phyloP scores from a whole-genome alignment of 2,888 invertebrate species.

The Entomobrya multifasciata region DNA sequence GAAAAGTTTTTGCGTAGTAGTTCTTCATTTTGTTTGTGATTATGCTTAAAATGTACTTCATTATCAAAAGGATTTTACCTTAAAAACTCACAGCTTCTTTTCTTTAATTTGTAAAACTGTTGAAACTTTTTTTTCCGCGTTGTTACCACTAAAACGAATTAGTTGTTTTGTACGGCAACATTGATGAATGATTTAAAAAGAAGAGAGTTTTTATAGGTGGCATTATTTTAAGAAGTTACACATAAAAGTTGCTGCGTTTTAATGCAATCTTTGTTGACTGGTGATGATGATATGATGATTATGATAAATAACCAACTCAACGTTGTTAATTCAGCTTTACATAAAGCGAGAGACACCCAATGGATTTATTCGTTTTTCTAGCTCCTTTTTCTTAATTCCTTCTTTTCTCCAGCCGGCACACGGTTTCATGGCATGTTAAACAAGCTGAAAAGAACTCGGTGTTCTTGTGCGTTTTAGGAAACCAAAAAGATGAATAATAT shows the following conservation, averaged over 20 bases:
- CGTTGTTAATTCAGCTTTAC: not conserved
- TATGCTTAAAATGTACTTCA: slow-evolving; percentile 35
- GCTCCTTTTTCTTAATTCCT: slow-evolving; percentile 54
- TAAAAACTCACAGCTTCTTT: slow-evolving; percentile 44
- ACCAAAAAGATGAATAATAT: slow-evolving; percentile 48
- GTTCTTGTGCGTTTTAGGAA: slow-evolving; percentile 37
- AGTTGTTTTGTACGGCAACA: not conserved
- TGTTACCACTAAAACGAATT: slow-evolving; percentile 21
- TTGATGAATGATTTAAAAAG: slow-evolving; percentile 5
- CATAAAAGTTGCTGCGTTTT: slow-evolving; percentile 8
- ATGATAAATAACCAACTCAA: slow-evolving; percentile 50
- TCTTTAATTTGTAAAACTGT: slow-evolving; percentile 24
- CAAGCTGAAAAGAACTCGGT: slow-evolving; percentile 60
- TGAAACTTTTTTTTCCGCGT: slow-evolving; percentile 13
- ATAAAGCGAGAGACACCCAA: not conserved
- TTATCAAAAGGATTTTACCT: slow-evolving; percentile 46
- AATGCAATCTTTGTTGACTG: slow-evolving; percentile 24
- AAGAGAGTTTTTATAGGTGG: slow-evolving; percentile 29
- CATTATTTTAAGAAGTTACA: slow-evolving; percentile 22
- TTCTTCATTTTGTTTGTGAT: not conserved
- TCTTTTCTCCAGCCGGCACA: slow-evolving; percentile 62
- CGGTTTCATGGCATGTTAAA: slow-evolving; percentile 69
- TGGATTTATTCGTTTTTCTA: slow-evolving; percentile 19
- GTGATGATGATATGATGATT: slow-evolving; percentile 40
- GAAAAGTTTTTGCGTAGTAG: slow-evolving; percentile 23